These are phyloP conservation scores for Scaeva pyrastri DNA, from an alignment of 2,888 invertebrate species.

Conservation along the genomic window DNA sequence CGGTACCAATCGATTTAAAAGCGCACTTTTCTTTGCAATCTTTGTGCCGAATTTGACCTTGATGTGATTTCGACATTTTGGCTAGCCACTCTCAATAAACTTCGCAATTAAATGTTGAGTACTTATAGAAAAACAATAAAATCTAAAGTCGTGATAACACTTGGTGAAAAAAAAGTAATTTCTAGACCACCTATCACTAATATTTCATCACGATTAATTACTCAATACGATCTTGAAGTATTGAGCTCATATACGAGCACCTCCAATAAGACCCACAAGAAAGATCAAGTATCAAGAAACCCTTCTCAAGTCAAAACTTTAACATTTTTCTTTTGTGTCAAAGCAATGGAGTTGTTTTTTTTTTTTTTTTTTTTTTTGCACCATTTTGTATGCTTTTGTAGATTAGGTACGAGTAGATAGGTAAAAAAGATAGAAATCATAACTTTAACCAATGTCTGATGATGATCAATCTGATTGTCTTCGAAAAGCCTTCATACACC, in stretches of 20 bases:
- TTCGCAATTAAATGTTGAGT: too few relatives aligned
- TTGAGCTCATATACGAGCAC: neutral
- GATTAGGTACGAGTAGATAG: neutral
- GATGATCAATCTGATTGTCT: conserved; percentile 24
- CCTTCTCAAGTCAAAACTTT: conserved; percentile 2
- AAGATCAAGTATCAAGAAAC: conserved; percentile 14
- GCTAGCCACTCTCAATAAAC: too few relatives aligned
- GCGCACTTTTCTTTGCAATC: too few relatives aligned
- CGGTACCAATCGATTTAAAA: too few relatives aligned
- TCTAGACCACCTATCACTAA: neutral
- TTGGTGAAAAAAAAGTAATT: neutral
- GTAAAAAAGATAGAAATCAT: conserved; percentile 12
- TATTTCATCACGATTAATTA: conserved; percentile 17
- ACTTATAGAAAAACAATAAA: neutral
- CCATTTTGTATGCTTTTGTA: neutral
- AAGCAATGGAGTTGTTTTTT: too few relatives aligned
- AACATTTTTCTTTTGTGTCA: conserved; percentile 22
- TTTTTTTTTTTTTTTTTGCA: too few relatives aligned
- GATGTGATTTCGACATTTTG: too few relatives aligned
- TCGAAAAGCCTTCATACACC: conserved; percentile 1
- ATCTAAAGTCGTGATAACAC: neutral
- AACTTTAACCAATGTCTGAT: conserved; percentile 8
- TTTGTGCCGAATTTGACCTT: too few relatives aligned
- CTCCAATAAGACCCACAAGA: neutral
- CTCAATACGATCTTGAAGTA: conserved; percentile 14